Percentiles rank a stretch among this genome's conserved stretches.
Conservation (phyloP, 2,113 vertebrate species). For the Trematocara unimaculatum region DNA sequence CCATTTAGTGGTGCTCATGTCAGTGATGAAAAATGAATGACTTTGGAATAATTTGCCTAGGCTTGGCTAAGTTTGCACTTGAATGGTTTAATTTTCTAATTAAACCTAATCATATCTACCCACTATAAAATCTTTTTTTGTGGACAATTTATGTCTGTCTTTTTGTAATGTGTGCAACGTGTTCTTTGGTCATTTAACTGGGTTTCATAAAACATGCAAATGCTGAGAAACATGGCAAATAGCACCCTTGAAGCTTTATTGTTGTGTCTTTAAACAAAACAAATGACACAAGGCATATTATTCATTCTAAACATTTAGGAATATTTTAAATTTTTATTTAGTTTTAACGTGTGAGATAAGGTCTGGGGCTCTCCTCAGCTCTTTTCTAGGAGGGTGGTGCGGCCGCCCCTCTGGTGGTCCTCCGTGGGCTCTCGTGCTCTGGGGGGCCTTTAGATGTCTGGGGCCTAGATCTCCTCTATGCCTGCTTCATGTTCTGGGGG, state of each 20-base stretch:
- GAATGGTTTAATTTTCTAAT: not conserved
- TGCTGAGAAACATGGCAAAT: not conserved
- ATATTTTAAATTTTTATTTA: not conserved
- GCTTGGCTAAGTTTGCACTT: not conserved
- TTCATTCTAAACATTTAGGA: not conserved
- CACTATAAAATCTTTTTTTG: not conserved
- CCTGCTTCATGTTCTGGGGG: not conserved
- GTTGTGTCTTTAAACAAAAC: not conserved
- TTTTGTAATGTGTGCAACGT: not conserved
- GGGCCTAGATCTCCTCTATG: not conserved
- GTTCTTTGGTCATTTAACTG: not conserved
- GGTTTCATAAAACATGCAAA: not conserved
- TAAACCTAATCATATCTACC: not conserved
- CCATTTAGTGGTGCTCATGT: not conserved
- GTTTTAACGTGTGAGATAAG: not conserved
- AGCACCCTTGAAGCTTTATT: not conserved
- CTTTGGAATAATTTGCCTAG: not conserved
- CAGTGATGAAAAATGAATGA: not conserved
- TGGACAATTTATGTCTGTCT: not conserved
- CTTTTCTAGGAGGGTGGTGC: not conserved
- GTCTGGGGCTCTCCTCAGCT: not conserved
- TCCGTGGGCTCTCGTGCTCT: not conserved
- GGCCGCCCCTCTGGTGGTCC: accelerated
- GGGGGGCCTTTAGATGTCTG: not conserved
- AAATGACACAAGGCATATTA: not conserved